Conservation (phyloP, 2,888 invertebrate species). For the Trachelus troglodyta region DNA sequence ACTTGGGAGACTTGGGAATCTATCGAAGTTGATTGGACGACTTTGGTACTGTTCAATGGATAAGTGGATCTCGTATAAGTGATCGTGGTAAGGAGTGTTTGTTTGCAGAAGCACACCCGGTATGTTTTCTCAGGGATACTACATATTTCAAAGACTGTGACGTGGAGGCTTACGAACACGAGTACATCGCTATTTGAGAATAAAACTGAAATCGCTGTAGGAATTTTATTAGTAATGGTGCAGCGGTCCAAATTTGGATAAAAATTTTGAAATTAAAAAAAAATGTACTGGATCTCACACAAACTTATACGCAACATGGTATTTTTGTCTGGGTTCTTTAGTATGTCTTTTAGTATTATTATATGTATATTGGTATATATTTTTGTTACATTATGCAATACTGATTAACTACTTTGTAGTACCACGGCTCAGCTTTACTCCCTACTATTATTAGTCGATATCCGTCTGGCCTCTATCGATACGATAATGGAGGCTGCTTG, state of each 20-base stretch:
- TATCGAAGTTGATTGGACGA: background rate
- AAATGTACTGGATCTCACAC: background rate
- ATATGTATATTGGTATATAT: too few species aligned
- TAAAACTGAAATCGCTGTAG: background rate
- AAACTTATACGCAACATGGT: background rate
- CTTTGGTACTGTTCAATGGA: background rate
- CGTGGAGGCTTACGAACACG: background rate
- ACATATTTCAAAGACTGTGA: background rate
- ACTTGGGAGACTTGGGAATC: background rate
- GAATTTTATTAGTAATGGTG: background rate
- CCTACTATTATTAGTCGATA: too few species aligned
- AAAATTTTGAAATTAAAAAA: background rate
- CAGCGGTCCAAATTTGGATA: too few species aligned
- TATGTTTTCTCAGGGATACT: constrained; percentile 6
- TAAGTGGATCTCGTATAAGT: background rate
- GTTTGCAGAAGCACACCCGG: constrained; percentile 17
- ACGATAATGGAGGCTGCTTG: background rate
- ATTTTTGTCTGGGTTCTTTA: background rate
- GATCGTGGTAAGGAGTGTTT: constrained; percentile 15
- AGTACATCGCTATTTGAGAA: background rate
- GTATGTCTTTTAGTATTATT: too few species aligned
- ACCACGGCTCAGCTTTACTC: too few species aligned
- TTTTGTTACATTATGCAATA: too few species aligned
- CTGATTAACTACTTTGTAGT: too few species aligned
- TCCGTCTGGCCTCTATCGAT: too few species aligned